A percentile compares a stretch with the other conserved stretches of the same genome.
Evolutionary conservation across 2,888 invertebrate genomes (phyloP).

Genomic region (Zygogramma bicolorata): DNA sequence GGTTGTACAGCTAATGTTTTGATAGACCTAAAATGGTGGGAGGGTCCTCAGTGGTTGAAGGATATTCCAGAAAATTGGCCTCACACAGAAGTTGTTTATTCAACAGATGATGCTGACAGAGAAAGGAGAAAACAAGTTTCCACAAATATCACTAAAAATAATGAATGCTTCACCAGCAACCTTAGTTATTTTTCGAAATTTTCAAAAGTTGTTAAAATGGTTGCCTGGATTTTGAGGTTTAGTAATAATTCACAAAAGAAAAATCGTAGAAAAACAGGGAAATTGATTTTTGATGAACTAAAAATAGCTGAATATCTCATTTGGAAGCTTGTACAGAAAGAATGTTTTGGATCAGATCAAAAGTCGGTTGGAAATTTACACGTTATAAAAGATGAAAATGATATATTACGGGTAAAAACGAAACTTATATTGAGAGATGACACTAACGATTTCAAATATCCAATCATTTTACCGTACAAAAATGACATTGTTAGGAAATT

Average conservation of each 20-base stretch:
- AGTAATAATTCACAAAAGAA: background rate
- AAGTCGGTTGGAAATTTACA: background rate
- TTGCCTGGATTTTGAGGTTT: background rate
- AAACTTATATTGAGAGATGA: background rate
- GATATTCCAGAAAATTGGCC: background rate
- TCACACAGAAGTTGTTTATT: too few species aligned
- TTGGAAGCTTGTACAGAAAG: background rate
- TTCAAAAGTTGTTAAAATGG: background rate
- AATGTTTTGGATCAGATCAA: background rate
- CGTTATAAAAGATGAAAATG: background rate
- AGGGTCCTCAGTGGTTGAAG: slow-evolving; percentile 21
- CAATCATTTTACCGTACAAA: too few species aligned
- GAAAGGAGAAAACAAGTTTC: background rate
- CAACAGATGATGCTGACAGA: background rate
- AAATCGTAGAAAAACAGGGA: background rate
- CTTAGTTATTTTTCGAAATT: too few species aligned
- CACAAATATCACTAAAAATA: background rate
- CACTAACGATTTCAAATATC: background rate
- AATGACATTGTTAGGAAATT: slow-evolving; percentile 42
- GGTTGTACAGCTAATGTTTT: slow-evolving; percentile 12
- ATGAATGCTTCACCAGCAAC: background rate
- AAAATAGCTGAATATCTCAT: background rate
- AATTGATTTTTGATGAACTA: background rate
- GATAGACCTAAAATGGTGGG: slow-evolving; percentile 23
- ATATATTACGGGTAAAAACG: background rate